Base-by-base conservation (phyloP, 2,797 vertebrate genomes). In the Geotrypetes seraphini region DNA sequence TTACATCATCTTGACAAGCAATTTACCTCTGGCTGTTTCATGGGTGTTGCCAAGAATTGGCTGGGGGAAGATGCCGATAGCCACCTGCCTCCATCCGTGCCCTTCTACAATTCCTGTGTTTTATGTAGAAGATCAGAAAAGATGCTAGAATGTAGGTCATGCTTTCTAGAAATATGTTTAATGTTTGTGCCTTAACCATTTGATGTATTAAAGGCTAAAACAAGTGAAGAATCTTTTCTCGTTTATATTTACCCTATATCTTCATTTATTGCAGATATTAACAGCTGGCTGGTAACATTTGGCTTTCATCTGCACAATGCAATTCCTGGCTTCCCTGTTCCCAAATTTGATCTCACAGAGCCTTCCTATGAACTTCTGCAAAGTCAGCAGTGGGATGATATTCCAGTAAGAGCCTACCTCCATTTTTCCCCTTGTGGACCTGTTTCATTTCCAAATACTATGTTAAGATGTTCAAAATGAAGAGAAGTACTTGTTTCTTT, bases 231-330 rank as follows among this genome's bases (percentile, higher is more conserved):
- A n/a, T 10, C 31, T 21, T 26, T 5, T 15, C 11, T 12, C 11
- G 25, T 25, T 8, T 25, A 11, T 5, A 25, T 25, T 13, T 10
- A 8, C 12, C n/a, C 12, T 24, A 16, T 8, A 23, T 13, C 11
- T 15, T 33, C 33, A 56, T 61, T 31, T 52, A 43, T 60, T 66
- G 32, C 67, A 99, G 96, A 99, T 86, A 88, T 98, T 53, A 99
- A 98, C 83, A 97, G 88, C 74, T 99, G 96, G 96, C 85, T 99
- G 26, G 90, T 97, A 59, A 97, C 92, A n/a, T 99, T 99, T 4
- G 96, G 96, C 31, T 98, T 99, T 75, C 95, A 99, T 68, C 90
- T 99, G 36, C 94, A 98, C 75, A 99, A 99, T 48, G 94, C 91
- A 49, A 97, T 99, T 65, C 95, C 96, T 50, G 94, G 95, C 16